Conservation (phyloP, 2,888 invertebrate species). For the Notocelia uddmanniana region DNA sequence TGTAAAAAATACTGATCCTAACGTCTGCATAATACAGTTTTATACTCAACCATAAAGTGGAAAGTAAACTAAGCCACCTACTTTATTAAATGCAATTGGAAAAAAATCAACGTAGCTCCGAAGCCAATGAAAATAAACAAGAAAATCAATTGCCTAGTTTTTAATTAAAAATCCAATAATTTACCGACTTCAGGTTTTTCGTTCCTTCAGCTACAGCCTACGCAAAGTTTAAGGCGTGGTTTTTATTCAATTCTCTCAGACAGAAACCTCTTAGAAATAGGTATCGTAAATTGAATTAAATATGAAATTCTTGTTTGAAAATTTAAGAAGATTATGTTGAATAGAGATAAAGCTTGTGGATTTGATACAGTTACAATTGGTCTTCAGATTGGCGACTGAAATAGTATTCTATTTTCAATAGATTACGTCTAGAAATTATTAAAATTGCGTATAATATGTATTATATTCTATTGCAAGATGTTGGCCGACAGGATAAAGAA, state of each 20-base stretch:
- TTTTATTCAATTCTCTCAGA: conserved; percentile 34
- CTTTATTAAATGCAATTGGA: conserved; percentile 5
- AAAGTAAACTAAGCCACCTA: not conserved
- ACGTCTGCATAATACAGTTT: not conserved
- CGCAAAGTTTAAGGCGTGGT: conserved; percentile 20
- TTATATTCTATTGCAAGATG: not conserved
- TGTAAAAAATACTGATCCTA: not conserved
- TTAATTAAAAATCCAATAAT: conserved; percentile 36
- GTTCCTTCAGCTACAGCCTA: conserved; percentile 13
- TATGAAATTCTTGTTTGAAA: conserved; percentile 29
- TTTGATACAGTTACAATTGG: conserved; percentile 10
- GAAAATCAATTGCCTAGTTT: conserved; percentile 6
- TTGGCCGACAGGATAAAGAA: not conserved
- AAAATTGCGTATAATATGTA: not conserved
- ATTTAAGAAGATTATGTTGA: conserved; percentile 35
- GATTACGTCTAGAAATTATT: not conserved
- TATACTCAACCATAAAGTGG: not conserved
- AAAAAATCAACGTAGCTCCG: conserved; percentile 4
- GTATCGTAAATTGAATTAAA: conserved; percentile 30
- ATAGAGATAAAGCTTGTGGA: conserved; percentile 25
- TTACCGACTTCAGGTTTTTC: conserved; percentile 22
- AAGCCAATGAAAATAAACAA: conserved; percentile 9
- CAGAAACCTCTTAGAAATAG: conserved; percentile 33
- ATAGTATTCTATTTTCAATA: not conserved
- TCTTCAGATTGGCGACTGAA: conserved; percentile 7